Conservation (phyloP, 2,797 vertebrate genomes). For the Macropodus opercularis region DNA sequence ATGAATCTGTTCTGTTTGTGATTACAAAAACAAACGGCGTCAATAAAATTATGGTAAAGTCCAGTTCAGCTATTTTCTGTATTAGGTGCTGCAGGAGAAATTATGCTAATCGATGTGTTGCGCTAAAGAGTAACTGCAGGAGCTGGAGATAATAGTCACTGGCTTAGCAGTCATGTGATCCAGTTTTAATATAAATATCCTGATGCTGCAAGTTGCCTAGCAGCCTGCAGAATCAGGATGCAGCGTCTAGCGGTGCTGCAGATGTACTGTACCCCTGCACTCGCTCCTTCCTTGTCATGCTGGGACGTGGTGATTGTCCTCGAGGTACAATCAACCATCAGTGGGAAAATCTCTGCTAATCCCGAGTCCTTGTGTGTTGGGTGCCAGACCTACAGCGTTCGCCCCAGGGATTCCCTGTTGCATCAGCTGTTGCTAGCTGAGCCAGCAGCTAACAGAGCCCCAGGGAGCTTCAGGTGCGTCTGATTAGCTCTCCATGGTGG, state of each 20-base stretch:
- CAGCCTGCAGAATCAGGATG: too few species aligned
- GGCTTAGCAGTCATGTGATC: too few species aligned
- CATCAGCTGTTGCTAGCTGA: constrained; percentile 79
- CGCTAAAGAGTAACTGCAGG: neutral
- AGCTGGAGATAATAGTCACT: neutral
- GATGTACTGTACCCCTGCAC: neutral
- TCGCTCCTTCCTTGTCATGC: constrained; percentile 18
- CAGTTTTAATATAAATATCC: too few species aligned
- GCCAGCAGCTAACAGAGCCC: constrained; percentile 69
- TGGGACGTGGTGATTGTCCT: constrained; percentile 50
- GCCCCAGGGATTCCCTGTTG: constrained; percentile 62
- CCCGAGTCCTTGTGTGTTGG: constrained; percentile 58
- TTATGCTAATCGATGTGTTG: neutral
- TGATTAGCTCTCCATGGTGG: constrained; percentile 80
- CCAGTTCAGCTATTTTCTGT: too few species aligned
- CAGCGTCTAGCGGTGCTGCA: neutral
- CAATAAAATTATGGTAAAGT: too few species aligned
- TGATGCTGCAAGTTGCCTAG: too few species aligned
- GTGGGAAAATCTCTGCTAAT: constrained; percentile 58
- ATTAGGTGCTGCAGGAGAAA: neutral
- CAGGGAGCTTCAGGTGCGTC: constrained; percentile 77
- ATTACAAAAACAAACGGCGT: too few species aligned
- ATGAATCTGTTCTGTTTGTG: constrained; percentile 32
- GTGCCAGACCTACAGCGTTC: constrained; percentile 54
- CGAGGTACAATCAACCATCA: constrained; percentile 63